Evolutionary conservation across 2,888 invertebrate species (phyloP).

Genomic region (Philereme transversata): DNA sequence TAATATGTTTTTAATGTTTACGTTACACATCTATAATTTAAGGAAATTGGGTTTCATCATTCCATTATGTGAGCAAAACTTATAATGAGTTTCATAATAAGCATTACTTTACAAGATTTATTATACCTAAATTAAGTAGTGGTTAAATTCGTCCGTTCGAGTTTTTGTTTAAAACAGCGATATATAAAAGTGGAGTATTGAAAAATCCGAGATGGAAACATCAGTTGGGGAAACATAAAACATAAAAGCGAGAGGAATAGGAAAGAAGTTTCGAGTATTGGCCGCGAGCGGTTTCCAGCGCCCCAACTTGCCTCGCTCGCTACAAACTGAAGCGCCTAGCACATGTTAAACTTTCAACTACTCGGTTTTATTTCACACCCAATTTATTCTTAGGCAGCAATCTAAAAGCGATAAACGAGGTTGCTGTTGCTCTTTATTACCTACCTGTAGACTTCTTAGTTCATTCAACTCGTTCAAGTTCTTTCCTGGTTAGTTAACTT

Average conservation of each 20-base stretch:
- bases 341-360: constrained; percentile 64
- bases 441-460: constrained; percentile 40
- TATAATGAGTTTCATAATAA: constrained; percentile 40
- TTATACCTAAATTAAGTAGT: constrained; percentile 48
- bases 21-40: constrained; percentile 14
- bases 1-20: constrained; percentile 4
- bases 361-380: constrained; percentile 67
- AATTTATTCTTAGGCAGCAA: constrained; percentile 59
- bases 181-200: constrained; percentile 58
- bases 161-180: constrained; percentile 57
- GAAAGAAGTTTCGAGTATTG: constrained; percentile 55
- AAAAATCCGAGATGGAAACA: constrained; percentile 56
- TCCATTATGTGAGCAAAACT: constrained; percentile 32
- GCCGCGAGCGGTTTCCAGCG: constrained; percentile 43
- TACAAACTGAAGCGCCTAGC: constrained; percentile 46
- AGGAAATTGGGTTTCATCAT: constrained; percentile 27
- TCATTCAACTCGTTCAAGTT: constrained; percentile 12
- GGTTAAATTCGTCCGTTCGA: constrained; percentile 47
- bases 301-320: constrained; percentile 44
- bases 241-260: constrained; percentile 43
- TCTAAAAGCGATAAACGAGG: constrained; percentile 57
- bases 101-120: constrained; percentile 50
- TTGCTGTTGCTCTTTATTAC: constrained; percentile 50
- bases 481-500: constrained; percentile 1
- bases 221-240: constrained; percentile 53